Conservation (phyloP, 2,888 invertebrate species). For the Tachystola acroxantha region DNA sequence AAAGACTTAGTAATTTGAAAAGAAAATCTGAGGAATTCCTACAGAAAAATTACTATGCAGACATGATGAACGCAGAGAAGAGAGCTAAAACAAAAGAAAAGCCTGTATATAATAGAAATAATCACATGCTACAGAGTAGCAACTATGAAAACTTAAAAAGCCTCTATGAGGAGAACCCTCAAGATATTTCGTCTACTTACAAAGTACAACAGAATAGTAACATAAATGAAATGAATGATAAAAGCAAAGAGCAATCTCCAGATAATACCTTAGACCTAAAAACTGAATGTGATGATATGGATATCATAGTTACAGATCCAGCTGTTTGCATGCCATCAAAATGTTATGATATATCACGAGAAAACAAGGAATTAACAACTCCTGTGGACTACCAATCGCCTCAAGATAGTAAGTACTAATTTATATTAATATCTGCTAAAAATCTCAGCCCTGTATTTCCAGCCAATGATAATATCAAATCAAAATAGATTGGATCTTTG, state of each 20-base stretch:
- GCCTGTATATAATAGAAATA: constrained; percentile 41
- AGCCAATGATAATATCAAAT: not conserved
- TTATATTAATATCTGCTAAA: not conserved
- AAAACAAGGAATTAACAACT: constrained; percentile 49
- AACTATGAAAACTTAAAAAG: constrained; percentile 53
- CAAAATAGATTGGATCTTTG: not conserved
- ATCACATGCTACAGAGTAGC: constrained; percentile 38
- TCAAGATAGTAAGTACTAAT: constrained; percentile 65
- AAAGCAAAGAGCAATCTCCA: constrained; percentile 38
- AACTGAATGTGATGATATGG: constrained; percentile 69
- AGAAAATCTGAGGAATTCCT: constrained; percentile 69
- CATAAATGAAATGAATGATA: constrained; percentile 42
- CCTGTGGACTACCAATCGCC: constrained; percentile 59
- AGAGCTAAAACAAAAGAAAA: constrained; percentile 63
- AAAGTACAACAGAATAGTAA: constrained; percentile 40
- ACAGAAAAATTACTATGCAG: constrained; percentile 62
- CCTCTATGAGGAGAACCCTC: constrained; percentile 54
- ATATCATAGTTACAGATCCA: constrained; percentile 65
- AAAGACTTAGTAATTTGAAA: constrained; percentile 62
- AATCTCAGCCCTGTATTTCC: not conserved
- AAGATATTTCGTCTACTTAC: constrained; percentile 49
- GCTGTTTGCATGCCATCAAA: constrained; percentile 60
- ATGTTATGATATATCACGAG: constrained; percentile 49
- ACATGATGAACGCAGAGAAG: constrained; percentile 55
- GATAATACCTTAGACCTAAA: constrained; percentile 53